Base-by-base conservation (phyloP, 2,888 invertebrate species). In the Girardia tigrina region DNA sequence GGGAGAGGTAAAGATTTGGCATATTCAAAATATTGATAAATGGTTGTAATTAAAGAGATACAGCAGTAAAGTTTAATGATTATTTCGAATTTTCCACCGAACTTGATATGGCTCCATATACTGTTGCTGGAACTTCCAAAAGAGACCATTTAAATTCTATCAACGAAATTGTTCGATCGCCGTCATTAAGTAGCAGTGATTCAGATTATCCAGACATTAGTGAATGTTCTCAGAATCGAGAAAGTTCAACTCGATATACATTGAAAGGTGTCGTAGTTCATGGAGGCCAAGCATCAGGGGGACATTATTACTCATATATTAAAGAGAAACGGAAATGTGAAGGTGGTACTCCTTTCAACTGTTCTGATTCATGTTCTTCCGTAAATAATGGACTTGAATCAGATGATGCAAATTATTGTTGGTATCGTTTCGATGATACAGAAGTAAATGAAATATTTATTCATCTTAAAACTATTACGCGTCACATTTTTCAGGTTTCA, bases 351-450 rank as follows among this genome's bases (percentile, higher is more conserved):
- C 56, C 56, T 23, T 56, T 20, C n/a, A 56, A 56, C 23, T 56
- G 56, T n/a, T 56, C 56, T 20, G 56, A 56, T 16, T 56, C 56
- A 4, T 56, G 56, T 56, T 56, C 56, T 20, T 56, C 56, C 4
- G 56, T 56, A 6, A 56, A 56, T 56, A 56, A 56, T 16, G 4
- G 56, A 8, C n/a, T 56, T 2, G 56, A 56, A 56, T 56, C 8
- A 20, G 56, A 56, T 56, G 73, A 26, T 29, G 20, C 20, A 72
- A 76, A 88, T 42, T 80, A 81, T n/a, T 89, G 90, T 78, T 97
- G 97, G 97, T 94, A 94, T 85, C 95, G 95, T 86, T 91, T 97
- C 83, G 97, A 97, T 84, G 97, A 97, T 84, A 94, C 94, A 2
- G 95, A 97, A 82, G 95, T 97, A 23, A 90, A n/a, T n/a, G n/a